Evolutionary conservation across 1,140 invertebrate species (phyloP).

Genomic region (Pygmarrhopalites habei): DNA sequence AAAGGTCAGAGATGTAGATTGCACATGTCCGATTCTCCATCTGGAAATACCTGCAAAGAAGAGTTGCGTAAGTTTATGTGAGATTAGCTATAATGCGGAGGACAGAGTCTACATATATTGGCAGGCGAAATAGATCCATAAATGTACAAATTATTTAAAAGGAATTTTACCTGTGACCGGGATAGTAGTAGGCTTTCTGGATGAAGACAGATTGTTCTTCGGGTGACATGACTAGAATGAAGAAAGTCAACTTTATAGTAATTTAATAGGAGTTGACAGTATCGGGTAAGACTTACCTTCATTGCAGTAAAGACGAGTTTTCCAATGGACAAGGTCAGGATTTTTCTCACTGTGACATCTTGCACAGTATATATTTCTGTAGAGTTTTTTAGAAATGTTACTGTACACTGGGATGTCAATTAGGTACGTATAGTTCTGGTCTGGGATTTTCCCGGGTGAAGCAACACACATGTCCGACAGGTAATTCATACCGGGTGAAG

Average conservation of each 20-base stretch:
- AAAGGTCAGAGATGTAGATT: conserved; percentile 7
- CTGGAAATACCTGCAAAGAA: too few species aligned
- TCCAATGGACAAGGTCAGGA: background rate
- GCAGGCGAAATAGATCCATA: too few species aligned
- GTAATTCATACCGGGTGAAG: background rate
- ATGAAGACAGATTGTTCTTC: conserved; percentile 11
- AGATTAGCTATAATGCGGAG: too few species aligned
- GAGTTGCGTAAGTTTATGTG: too few species aligned
- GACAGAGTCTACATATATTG: too few species aligned
- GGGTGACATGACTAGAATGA: conserved; percentile 8
- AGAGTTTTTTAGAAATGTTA: conserved; percentile 26
- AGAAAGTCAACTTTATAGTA: too few species aligned
- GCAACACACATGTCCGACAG: conserved; percentile 20
- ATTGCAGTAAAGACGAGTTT: conserved; percentile 19
- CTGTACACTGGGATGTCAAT: conserved; percentile 31
- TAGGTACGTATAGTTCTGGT: conserved; percentile 5
- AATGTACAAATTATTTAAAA: background rate
- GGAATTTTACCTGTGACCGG: background rate
- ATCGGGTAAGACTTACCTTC: too few species aligned
- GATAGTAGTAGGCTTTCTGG: conserved; percentile 3
- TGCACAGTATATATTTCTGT: conserved; percentile 42
- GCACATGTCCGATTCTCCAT: background rate
- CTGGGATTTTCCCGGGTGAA: background rate
- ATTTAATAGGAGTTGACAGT: too few species aligned
- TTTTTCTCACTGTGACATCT: conserved; percentile 38